Percentiles rank a stretch among this genome's conserved stretches.
Evolutionary conservation across 2,113 vertebrate genomes (phyloP).

Genomic region (Pteropus alecto): DNA sequence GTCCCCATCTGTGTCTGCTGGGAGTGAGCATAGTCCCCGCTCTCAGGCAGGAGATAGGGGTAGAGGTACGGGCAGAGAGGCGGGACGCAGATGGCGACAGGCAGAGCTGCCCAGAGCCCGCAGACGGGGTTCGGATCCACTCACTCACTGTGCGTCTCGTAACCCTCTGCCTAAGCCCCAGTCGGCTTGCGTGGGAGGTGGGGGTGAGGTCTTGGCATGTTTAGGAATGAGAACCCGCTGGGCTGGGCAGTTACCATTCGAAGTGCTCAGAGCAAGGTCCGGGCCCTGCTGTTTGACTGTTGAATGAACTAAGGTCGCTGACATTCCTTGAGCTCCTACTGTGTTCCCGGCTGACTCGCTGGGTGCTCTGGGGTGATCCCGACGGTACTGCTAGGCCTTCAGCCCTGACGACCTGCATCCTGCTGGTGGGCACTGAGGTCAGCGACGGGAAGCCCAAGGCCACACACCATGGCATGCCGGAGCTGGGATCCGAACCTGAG

Average conservation of each 20-base stretch:
- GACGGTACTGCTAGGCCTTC: neutral
- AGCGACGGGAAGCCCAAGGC: neutral
- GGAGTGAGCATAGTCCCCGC: neutral
- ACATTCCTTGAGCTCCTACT: rapidly evolving
- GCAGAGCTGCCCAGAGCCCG: neutral
- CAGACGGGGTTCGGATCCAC: neutral
- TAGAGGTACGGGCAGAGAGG: neutral
- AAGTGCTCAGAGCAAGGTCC: neutral
- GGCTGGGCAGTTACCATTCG: rapidly evolving
- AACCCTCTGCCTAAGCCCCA: neutral
- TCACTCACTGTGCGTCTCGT: rapidly evolving
- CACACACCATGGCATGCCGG: rapidly evolving
- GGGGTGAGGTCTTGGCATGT: rapidly evolving
- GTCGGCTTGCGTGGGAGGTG: neutral
- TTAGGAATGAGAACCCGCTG: rapidly evolving
- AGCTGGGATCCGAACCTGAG: rapidly evolving
- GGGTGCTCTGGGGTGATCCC: neutral
- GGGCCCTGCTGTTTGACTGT: neutral
- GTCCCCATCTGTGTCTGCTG: neutral
- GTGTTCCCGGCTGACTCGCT: neutral
- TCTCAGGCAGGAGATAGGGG: neutral
- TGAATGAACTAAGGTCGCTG: neutral
- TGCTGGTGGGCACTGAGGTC: neutral
- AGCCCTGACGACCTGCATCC: rapidly evolving
- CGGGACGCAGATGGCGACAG: neutral